A percentile compares a stretch with the other conserved stretches of the same genome.
phyloP scores from a whole-genome alignment of 2,113 vertebrate genomes.

The Microtus ochrogaster region DNA sequence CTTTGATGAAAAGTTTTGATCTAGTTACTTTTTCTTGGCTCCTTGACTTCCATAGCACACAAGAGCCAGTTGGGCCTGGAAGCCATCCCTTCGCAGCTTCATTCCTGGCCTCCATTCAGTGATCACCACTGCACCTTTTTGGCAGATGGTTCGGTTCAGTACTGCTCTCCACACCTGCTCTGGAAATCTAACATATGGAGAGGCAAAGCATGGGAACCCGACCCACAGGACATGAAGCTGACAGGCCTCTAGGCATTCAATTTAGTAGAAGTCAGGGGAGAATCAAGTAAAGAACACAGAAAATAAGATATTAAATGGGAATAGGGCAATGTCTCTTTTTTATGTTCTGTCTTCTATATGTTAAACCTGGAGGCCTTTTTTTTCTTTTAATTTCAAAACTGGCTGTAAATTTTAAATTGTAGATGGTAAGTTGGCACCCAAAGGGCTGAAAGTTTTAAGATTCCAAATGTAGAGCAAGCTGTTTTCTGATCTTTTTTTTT shows the following conservation, averaged over 20 bases:
- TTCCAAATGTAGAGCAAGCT: neutral
- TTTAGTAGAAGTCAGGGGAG: neutral
- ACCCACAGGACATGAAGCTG: neutral
- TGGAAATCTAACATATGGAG: neutral
- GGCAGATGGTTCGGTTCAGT: neutral
- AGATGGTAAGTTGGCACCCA: neutral
- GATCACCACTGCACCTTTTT: neutral
- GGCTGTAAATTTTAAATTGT: neutral
- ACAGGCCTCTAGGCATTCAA: neutral
- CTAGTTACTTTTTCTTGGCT: conserved; percentile 1
- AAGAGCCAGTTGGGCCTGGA: neutral
- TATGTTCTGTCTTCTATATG: neutral
- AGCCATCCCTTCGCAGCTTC: neutral
- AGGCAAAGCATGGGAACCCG: neutral
- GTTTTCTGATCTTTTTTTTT: neutral
- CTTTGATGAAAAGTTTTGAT: neutral
- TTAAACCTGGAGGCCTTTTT: neutral
- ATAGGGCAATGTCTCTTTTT: neutral
- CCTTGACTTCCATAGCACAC: neutral
- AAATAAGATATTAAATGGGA: conserved; percentile 2
- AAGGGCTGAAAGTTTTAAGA: neutral
- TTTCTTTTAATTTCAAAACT: neutral
- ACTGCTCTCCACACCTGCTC: neutral
- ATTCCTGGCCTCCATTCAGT: neutral
- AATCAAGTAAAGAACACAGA: neutral